A percentile compares a stretch with the other conserved stretches of the same genome.
Evolutionary conservation across 2,888 invertebrate species (phyloP).

Genomic region (Melieria omissa): DNA sequence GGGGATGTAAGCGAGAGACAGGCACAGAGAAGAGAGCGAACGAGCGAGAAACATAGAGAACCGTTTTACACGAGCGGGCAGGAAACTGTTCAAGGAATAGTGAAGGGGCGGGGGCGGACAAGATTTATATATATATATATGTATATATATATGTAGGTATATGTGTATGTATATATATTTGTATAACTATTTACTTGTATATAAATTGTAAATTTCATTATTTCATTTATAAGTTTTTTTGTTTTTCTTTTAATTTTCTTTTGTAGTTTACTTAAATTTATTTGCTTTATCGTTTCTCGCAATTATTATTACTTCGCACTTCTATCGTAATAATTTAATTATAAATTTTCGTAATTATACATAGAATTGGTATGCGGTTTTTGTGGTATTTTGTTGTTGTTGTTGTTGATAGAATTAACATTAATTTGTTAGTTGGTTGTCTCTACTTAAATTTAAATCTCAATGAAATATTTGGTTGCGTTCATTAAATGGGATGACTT

Average conservation of each 20-base stretch:
- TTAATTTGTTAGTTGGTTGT: slow-evolving; percentile 34
- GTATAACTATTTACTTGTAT: slow-evolving; percentile 31
- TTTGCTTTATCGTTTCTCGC: background rate
- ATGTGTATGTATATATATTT: slow-evolving; percentile 24
- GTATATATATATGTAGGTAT: slow-evolving; percentile 18
- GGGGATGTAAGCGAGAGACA: too few relatives aligned
- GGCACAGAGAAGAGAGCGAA: too few relatives aligned
- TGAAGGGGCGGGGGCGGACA: background rate
- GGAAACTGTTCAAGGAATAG: too few relatives aligned
- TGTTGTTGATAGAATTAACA: slow-evolving; percentile 18
- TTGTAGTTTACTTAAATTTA: slow-evolving; percentile 2
- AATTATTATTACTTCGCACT: slow-evolving; percentile 2
- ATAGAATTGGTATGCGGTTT: slow-evolving; percentile 18
- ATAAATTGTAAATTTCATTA: slow-evolving; percentile 29
- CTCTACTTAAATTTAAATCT: slow-evolving; percentile 36
- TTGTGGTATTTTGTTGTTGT: slow-evolving; percentile 13
- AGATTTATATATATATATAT: slow-evolving; percentile 6
- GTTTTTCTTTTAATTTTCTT: slow-evolving; percentile 13
- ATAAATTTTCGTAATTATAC: slow-evolving; percentile 27
- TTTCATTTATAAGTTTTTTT: slow-evolving; percentile 10
- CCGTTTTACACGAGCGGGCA: too few relatives aligned
- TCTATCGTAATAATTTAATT: slow-evolving; percentile 9
- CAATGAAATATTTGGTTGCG: slow-evolving; percentile 38
- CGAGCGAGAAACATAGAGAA: too few relatives aligned
- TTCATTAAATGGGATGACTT: slow-evolving; percentile 26